These are phyloP conservation scores for Drosophila cognata DNA, from an alignment of 2,888 invertebrate species.

Conservation along the genomic window DNA sequence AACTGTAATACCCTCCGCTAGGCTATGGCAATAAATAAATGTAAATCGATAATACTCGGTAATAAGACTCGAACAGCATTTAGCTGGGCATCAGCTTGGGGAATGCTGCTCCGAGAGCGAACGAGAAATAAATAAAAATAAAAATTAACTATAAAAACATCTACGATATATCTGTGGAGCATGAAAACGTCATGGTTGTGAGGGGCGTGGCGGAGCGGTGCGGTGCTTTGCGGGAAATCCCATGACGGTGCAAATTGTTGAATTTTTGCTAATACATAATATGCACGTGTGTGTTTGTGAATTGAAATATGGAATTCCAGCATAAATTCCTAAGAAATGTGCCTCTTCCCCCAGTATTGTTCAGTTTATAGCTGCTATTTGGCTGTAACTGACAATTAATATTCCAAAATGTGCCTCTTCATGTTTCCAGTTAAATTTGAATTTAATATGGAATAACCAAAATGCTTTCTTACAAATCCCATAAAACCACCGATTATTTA, in stretches of 20 bases:
- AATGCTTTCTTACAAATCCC: conserved; percentile 5
- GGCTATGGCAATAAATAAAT: conserved; percentile 5
- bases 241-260: conserved; percentile 14
- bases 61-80: conserved; percentile 9
- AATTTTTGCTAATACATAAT: conserved; percentile 21
- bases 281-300: background rate
- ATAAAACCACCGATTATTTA: conserved; percentile 41
- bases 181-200: conserved; percentile 30
- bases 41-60: conserved; percentile 21
- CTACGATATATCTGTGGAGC: background rate
- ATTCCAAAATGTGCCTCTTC: conserved; percentile 40
- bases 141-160: background rate
- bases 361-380: background rate
- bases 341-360: background rate
- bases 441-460: conserved; percentile 53
- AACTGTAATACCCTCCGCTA: background rate
- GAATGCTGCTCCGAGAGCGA: conserved; percentile 8
- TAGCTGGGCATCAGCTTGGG: conserved; percentile 10
- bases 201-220: background rate
- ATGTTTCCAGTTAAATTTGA: conserved; percentile 49
- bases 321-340: background rate
- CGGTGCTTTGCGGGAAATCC: conserved; percentile 38
- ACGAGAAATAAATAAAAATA: conserved; percentile 1
- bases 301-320: background rate
- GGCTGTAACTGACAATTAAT: background rate